These are phyloP conservation scores for Turritopsis rubra DNA, from an alignment of 30 jellyfish, hydroid and myxozoan species.

Conservation along the genomic window DNA sequence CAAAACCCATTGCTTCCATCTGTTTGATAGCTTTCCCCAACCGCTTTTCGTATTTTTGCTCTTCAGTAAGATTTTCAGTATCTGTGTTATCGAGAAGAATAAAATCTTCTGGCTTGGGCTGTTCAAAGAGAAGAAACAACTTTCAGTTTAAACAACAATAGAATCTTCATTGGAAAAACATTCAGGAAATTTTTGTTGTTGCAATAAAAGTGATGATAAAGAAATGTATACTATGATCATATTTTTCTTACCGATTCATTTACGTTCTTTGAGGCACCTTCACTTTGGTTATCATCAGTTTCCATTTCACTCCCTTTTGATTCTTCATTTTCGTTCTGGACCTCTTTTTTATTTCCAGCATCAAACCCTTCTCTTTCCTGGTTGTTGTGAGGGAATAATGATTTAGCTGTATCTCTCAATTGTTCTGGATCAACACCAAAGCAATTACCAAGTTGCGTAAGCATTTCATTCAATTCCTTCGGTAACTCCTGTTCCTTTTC, in stretches of 20 bases:
- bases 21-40: slow-evolving; percentile 66
- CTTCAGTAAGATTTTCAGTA: slow-evolving; percentile 36
- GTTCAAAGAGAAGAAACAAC: neutral
- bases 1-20: slow-evolving; percentile 96
- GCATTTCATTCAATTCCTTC: neutral
- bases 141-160: too few species aligned
- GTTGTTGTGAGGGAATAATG: neutral
- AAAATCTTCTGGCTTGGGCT: slow-evolving; percentile 40
- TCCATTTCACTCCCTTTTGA: neutral
- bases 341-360: neutral
- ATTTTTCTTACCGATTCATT: neutral
- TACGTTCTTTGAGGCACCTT: neutral
- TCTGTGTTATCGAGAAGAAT: slow-evolving; percentile 34
- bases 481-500: neutral
- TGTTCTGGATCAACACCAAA: slow-evolving; percentile 19
- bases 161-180: neutral
- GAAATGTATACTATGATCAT: neutral
- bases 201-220: neutral
- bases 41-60: slow-evolving; percentile 54
- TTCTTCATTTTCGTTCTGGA: neutral
- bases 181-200: neutral
- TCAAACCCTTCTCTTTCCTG: neutral
- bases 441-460: neutral
- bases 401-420: neutral
- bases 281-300: neutral